Evolutionary conservation across 2,113 vertebrate genomes (phyloP), one percentile per base, ranked within the genome.

Genomic region (Sylvietta virens): DNA sequence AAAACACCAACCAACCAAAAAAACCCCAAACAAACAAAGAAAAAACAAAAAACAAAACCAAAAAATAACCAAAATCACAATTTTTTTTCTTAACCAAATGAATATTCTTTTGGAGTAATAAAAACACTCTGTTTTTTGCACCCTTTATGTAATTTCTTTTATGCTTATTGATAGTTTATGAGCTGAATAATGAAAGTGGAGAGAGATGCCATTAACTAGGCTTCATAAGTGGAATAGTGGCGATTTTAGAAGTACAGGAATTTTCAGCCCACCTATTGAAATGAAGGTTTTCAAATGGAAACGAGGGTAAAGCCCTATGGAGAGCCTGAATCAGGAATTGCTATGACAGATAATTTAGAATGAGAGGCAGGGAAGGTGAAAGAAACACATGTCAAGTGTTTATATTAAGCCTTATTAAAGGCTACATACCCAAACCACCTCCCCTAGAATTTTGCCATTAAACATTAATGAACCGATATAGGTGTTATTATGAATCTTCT

Each of bases 121-220:
- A 94, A 97, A 95, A 7, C 95, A 79, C 21, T 78, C 37, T 86
- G 48, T 58, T 81, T 95, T 95, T 97, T 92, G 5, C 60, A 84
- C 70, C 18, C 18, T 95, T 91, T 93, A 28, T 60, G 40, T 44
- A n/a, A n/a, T 35, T 86, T 47, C 48, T 84, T 88, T 95, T 83
- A 76, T 48, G 13, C 11, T 50, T 69, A 57, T 64, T 88, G 79
- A 81, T 90, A 92, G 51, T 90, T 70, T 9, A 37, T 71, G 39
- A 39, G 13, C 10, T 86, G 51, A 61, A 53, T 88, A 91, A 95
- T 51, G 54, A 37, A 72, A 76, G 17, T 35, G 13, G 42, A 94
- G 40, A 35, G 13, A 94, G 19, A 80, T 65, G n/a, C 3, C 44
- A 76, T 93, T 96, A 95, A 57, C 27, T 66, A 53, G 61, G 44